Conservation (phyloP, 1,140 invertebrate genomes). For the Helicoverpa zea region DNA sequence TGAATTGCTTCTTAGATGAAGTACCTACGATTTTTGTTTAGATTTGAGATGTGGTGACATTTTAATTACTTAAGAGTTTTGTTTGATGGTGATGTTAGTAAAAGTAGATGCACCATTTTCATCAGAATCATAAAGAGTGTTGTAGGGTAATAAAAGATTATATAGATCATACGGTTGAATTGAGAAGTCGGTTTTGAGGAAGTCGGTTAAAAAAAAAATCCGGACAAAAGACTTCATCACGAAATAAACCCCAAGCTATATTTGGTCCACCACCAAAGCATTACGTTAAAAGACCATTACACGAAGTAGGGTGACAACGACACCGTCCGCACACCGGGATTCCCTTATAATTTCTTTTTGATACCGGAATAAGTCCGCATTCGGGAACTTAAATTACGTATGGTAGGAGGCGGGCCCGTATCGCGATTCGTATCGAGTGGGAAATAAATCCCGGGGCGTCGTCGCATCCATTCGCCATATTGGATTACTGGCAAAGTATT, state of each 20-base stretch:
- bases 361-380: slow-evolving; percentile 76
- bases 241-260: slow-evolving; percentile 28
- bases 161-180: no score
- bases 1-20: background rate
- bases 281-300: slow-evolving; percentile 49
- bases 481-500: slow-evolving; percentile 74
- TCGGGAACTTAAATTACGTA: slow-evolving; percentile 80
- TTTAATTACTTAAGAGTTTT: no score
- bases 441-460: slow-evolving; percentile 73
- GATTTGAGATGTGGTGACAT: background rate
- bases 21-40: background rate
- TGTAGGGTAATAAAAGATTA: no score
- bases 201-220: no score
- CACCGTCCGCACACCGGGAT: slow-evolving; percentile 41
- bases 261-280: slow-evolving; percentile 32
- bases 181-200: no score
- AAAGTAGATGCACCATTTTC: background rate
- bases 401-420: slow-evolving; percentile 66
- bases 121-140: no score
- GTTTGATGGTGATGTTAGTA: no score
- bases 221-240: slow-evolving; percentile 25
- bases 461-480: slow-evolving; percentile 68
- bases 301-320: slow-evolving; percentile 49
- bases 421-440: slow-evolving; percentile 74
- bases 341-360: slow-evolving; percentile 81